These are phyloP conservation scores for Tonatia bakeri DNA, from an alignment of 2,113 vertebrate genomes.

Conservation along the genomic window DNA sequence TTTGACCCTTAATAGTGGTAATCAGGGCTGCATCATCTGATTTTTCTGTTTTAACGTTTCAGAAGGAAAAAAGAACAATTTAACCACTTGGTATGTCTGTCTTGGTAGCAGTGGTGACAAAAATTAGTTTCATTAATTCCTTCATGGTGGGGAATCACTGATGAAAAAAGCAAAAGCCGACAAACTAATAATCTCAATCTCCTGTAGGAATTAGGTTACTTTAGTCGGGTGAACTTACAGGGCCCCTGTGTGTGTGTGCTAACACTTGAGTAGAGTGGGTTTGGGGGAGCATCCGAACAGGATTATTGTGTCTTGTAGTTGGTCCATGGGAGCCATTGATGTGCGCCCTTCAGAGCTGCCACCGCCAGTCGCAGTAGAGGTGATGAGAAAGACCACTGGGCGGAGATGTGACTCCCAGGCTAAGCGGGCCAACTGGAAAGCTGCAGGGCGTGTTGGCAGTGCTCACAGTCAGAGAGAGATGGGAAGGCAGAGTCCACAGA, in stretches of 20 bases:
- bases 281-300: not conserved
- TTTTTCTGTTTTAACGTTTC: not conserved
- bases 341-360: not conserved
- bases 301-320: not conserved
- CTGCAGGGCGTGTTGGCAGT: not conserved
- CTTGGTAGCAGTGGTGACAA: not conserved
- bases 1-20: not conserved
- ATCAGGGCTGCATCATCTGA: not conserved
- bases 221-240: not conserved
- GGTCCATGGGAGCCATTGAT: not conserved
- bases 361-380: not conserved
- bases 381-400: not conserved
- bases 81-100: conserved; percentile 24
- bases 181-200: not conserved
- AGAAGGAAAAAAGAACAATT: not conserved
- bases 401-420: not conserved
- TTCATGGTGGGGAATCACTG: not conserved
- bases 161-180: not conserved
- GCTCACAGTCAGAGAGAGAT: not conserved
- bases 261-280: not conserved
- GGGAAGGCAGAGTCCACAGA: not conserved
- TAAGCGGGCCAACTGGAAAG: not conserved
- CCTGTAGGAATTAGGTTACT: not conserved
- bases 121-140: conserved; percentile 21
- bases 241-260: not conserved